phyloP scores from a whole-genome alignment of 1,140 invertebrate genomes.

The Drosophila pruinosa region DNA sequence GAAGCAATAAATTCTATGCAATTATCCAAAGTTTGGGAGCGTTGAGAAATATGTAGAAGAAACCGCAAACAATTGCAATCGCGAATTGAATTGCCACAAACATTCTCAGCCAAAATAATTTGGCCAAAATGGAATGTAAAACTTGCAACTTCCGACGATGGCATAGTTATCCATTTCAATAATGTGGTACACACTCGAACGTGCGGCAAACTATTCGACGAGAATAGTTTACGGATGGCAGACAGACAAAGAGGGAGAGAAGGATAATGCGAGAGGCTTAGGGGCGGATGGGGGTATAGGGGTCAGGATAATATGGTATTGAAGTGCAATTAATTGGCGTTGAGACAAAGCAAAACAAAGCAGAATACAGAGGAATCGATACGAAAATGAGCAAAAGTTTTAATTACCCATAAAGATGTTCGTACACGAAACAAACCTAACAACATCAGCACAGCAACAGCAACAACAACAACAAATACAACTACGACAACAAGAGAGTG shows the following conservation, averaged over 20 bases:
- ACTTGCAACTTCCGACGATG: constrained; percentile 36
- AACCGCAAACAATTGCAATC: constrained; percentile 63
- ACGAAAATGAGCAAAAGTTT: constrained; percentile 78
- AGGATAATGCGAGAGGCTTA: not conserved
- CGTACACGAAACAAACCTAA: constrained; percentile 55
- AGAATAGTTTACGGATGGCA: constrained; percentile 55
- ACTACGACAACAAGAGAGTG: constrained; percentile 1
- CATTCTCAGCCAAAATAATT: constrained; percentile 67
- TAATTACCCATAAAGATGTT: constrained; percentile 82
- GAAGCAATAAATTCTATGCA: constrained; percentile 21
- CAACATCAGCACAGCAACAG: too few relatives aligned
- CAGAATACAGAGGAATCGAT: constrained; percentile 38
- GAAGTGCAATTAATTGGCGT: constrained; percentile 74
- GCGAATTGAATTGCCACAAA: constrained; percentile 33
- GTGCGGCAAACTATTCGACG: constrained; percentile 56
- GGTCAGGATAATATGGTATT: constrained; percentile 67
- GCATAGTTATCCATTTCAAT: constrained; percentile 64
- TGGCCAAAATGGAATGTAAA: constrained; percentile 61
- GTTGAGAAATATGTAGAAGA: constrained; percentile 1
- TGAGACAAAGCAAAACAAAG: constrained; percentile 41
- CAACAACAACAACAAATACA: constrained; percentile 25
- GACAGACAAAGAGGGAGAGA: not conserved
- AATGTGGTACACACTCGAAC: constrained; percentile 65
- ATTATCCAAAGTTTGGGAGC: constrained; percentile 4
- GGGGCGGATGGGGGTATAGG: not conserved